Percentiles rank a stretch among this genome's conserved stretches.
These are phyloP conservation scores for Aphrocallistes beatrix DNA, from an alignment of 37 sponge, comb jelly and placozoan genomes.

Conservation along the genomic window DNA sequence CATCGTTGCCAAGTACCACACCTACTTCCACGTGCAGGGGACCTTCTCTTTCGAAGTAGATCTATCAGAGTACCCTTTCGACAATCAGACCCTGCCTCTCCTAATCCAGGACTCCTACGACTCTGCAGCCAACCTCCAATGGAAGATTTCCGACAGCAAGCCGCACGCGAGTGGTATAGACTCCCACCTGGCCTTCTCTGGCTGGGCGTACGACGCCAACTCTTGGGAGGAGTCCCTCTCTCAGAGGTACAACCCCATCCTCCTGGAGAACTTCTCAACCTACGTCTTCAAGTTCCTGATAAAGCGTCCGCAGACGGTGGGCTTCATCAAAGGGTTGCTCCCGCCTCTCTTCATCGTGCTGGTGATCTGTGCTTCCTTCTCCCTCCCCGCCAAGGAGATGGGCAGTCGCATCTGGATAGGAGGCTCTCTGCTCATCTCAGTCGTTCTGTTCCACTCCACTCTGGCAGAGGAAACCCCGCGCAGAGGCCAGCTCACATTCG, in stretches of 20 bases:
- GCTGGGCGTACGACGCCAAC: neutral
- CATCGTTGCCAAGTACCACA: neutral
- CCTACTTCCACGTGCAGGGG: neutral
- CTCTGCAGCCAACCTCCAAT: neutral
- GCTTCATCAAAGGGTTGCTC: neutral
- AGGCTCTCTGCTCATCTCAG: neutral
- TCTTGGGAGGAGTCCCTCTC: neutral
- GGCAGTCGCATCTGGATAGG: constrained; percentile 6
- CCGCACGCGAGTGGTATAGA: neutral
- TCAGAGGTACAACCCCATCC: constrained; percentile 17
- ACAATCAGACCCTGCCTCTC: constrained; percentile 6
- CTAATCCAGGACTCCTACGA: neutral
- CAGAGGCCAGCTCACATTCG: neutral
- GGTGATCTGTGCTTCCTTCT: constrained; percentile 2
- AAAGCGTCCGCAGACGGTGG: neutral
- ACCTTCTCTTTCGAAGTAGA: constrained; percentile 3
- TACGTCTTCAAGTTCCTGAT: constrained; percentile 19
- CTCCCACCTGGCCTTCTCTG: neutral
- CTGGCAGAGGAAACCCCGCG: constrained; percentile 6
- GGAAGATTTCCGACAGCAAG: neutral
- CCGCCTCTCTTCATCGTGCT: neutral
- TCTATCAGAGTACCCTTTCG: neutral
- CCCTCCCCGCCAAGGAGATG: neutral
- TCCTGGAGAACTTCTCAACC: neutral
- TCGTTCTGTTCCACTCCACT: constrained; percentile 8